Conservation (phyloP, 2,888 invertebrate genomes). For the Anoplius nigerrimus region DNA sequence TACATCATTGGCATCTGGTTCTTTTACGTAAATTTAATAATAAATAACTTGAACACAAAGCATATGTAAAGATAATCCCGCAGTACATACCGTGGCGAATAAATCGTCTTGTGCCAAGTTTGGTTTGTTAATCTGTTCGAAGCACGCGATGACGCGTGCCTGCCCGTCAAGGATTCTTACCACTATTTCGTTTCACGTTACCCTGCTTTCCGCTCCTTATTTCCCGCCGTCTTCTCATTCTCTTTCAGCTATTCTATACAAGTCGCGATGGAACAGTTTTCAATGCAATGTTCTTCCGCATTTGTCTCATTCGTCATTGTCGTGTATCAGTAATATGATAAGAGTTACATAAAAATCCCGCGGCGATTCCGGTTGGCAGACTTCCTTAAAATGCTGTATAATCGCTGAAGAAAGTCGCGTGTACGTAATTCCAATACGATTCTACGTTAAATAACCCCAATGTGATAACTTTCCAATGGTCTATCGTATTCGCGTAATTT, state of each 20-base stretch:
- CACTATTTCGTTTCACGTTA: constrained; percentile 20
- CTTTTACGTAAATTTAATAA: constrained; percentile 31
- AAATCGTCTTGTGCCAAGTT: constrained; percentile 22
- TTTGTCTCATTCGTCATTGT: background rate
- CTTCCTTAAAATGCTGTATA: background rate
- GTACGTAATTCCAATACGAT: too few species aligned
- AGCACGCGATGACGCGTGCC: constrained; percentile 51
- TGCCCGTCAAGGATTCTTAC: constrained; percentile 31
- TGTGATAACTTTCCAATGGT: too few species aligned
- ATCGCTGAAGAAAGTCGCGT: too few species aligned
- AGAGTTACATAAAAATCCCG: background rate
- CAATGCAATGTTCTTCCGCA: too few species aligned
- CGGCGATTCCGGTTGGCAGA: background rate
- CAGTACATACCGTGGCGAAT: constrained; percentile 29
- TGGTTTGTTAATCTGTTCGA: constrained; percentile 42
- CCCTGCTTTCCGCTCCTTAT: constrained; percentile 3
- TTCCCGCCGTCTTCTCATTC: constrained; percentile 20
- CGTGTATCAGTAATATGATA: background rate
- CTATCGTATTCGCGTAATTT: too few species aligned
- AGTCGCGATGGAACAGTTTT: background rate
- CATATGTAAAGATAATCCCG: constrained; percentile 28
- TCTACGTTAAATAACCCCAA: too few species aligned
- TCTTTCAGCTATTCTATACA: constrained; percentile 44
- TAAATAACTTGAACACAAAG: background rate
- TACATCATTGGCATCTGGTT: constrained; percentile 4